Evolutionary conservation across 2,888 invertebrate species (phyloP).

Genomic region (Leptogaster cylindrica): DNA sequence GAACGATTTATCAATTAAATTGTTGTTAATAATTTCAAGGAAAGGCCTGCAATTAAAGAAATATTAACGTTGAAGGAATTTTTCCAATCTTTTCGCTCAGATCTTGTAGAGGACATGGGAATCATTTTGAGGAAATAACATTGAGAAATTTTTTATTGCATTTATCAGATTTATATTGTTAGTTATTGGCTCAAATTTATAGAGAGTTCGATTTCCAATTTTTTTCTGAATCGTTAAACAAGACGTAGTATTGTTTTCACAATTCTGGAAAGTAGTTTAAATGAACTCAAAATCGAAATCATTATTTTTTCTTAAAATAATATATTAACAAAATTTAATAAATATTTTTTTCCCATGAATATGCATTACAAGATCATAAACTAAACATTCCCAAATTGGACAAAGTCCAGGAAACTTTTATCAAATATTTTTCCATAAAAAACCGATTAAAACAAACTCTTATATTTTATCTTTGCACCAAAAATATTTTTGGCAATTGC

Average conservation of each 20-base stretch:
- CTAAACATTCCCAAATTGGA: no score
- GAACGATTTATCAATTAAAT: not conserved
- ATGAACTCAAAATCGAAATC: no score
- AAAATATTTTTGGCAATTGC: not conserved
- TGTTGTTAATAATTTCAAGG: not conserved
- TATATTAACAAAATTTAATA: no score
- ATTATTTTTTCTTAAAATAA: no score
- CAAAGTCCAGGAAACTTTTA: constrained; percentile 15
- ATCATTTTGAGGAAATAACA: not conserved
- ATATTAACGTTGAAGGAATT: not conserved
- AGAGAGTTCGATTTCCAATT: no score
- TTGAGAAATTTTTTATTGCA: not conserved
- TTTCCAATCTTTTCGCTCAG: no score
- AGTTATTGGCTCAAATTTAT: no score
- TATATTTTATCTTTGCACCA: not conserved
- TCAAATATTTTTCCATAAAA: not conserved
- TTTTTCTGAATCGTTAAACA: not conserved
- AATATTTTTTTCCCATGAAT: no score
- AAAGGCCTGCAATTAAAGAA: not conserved
- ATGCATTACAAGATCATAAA: no score
- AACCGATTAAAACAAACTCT: not conserved
- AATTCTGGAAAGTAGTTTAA: no score
- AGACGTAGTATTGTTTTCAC: not conserved
- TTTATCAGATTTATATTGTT: no score
- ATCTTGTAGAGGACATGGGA: not conserved